A percentile compares a stretch with the other conserved stretches of the same genome.
phyloP scores from a whole-genome alignment of 1,140 invertebrate species.

The Periplaneta americana region DNA sequence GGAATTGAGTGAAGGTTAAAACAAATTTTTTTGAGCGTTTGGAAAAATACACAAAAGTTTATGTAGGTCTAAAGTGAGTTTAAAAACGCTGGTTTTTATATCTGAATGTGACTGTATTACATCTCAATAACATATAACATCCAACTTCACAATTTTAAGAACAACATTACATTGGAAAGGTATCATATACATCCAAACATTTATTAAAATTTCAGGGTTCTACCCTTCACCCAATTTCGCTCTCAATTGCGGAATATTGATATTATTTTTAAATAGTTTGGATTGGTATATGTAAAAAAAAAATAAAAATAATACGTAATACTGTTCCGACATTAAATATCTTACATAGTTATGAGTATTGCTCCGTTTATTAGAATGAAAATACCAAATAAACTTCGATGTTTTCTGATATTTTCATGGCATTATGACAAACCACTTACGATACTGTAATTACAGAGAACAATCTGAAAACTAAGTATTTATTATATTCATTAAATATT shows the following conservation, averaged over 20 bases:
- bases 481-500: no score
- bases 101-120: no score
- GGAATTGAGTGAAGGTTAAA: not conserved
- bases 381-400: not conserved
- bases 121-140: no score
- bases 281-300: not conserved
- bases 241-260: not conserved
- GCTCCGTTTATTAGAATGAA: not conserved
- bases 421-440: not conserved
- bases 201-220: no score
- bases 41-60: no score
- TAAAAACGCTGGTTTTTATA: no score
- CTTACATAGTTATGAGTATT: not conserved
- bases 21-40: not conserved
- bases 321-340: not conserved
- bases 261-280: not conserved
- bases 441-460: not conserved
- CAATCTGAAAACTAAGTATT: no score
- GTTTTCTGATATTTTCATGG: not conserved
- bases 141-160: no score
- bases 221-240: not conserved
- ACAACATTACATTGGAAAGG: no score
- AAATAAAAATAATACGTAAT: not conserved
- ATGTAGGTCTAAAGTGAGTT: no score
- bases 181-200: no score